A percentile compares a stretch with the other conserved stretches of the same genome.
These are phyloP conservation scores for Diprion similis DNA, from an alignment of 1,140 invertebrate species.

Conservation along the genomic window DNA sequence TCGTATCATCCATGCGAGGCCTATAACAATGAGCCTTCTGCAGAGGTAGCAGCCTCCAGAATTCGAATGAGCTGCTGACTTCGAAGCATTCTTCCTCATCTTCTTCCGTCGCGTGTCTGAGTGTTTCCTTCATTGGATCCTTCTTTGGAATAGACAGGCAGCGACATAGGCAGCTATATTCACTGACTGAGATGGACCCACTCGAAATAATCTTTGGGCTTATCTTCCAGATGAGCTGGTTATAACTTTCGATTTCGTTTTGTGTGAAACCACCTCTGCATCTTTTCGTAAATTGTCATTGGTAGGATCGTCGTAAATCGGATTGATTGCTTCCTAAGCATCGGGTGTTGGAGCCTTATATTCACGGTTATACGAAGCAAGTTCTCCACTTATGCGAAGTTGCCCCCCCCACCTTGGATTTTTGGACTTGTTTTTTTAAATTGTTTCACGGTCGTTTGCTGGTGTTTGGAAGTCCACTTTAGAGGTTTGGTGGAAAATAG, in stretches of 20 bases:
- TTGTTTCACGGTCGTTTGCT: no score
- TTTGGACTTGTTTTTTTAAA: no score
- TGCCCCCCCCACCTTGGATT: no score
- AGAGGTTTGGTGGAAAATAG: no score
- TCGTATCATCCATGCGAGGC: slow-evolving; percentile 1
- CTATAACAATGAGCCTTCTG: slow-evolving; percentile 1
- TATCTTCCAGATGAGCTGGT: slow-evolving; percentile 27
- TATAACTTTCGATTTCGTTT: slow-evolving; percentile 39
- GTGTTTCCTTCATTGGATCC: slow-evolving; percentile 8
- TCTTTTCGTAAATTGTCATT: slow-evolving; percentile 32
- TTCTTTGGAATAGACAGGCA: slow-evolving; percentile 14
- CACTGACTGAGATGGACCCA: slow-evolving; percentile 6
- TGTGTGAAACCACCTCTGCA: slow-evolving; percentile 35
- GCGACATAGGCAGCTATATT: slow-evolving; percentile 16
- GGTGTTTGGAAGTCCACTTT: no score
- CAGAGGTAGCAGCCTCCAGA: not conserved
- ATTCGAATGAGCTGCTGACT: not conserved
- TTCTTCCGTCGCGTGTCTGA: not conserved
- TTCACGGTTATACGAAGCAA: slow-evolving; percentile 17
- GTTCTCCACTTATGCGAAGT: not conserved
- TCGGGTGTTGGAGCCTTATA: slow-evolving; percentile 17
- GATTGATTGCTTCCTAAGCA: not conserved
- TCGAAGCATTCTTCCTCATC: not conserved
- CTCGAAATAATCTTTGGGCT: slow-evolving; percentile 9
- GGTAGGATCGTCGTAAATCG: slow-evolving; percentile 33